Evolutionary conservation across 2,113 vertebrate genomes (phyloP), one percentile per base, ranked within the genome.

Genomic region (Sinocyclocheilus anophthalmus): DNA sequence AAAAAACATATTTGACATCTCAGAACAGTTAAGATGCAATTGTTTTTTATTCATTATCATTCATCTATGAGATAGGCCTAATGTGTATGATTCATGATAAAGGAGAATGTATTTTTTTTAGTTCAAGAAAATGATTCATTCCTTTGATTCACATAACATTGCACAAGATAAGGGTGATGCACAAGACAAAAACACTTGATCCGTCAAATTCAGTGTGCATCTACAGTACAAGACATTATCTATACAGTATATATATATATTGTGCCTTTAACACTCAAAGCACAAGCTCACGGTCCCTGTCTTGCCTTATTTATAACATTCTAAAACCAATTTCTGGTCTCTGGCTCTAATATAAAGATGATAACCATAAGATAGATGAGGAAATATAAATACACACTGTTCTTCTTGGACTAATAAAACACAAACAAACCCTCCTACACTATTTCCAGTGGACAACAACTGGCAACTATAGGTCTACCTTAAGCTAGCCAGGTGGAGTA

Each of bases 401-500:
- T 65, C 63, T 67, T 76, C n/a, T 14, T 63, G 22, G 16, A 75
- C 14, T 37, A 57, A 16, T 9, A 12, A 81, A 42, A 67, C 9
- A 73, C 30, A 86, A 50, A 22, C 24, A 33, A 6, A 33, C 65
- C 14, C 13, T 18, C 26, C 4, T 14, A 73, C 63, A 73, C 67
- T 9, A 72, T 10, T 37, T 61, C 33, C 63, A 24, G 13, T 7
- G 20, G 10, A 14, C 45, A 20, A 69, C 0, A 9, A 79, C 22
- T 30, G 7, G 45, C 45, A 1, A 42, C 42, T 42, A 0, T 37
- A 37, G 8, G 42, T 42, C 42, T 42, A 42, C 8, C 42, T 48
- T 48, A 48, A 48, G 13, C 84, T 45, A 76, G 45, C 42, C 33
- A 53, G 39, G 65, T 80, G n/a, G 55, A 86, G 55, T 20, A 18